Percentiles rank a stretch among this genome's conserved stretches.
Evolutionary conservation across 2,113 vertebrate genomes (phyloP).

Genomic region (Tauraco erythrolophus): DNA sequence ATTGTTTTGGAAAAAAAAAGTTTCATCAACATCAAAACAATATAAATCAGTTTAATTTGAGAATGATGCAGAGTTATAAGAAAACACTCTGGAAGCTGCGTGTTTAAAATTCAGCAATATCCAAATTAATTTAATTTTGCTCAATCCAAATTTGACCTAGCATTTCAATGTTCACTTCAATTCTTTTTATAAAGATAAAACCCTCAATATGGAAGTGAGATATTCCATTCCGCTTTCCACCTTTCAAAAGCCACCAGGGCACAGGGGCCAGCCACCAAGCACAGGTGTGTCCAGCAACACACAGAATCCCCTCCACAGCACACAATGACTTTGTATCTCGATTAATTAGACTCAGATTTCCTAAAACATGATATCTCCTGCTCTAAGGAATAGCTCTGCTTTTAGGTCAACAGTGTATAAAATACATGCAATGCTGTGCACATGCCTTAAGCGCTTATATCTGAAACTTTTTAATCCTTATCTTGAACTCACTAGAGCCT

Average conservation of each 20-base stretch:
- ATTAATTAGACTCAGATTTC: neutral
- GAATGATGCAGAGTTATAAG: neutral
- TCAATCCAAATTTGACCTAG: neutral
- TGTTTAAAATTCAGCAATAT: neutral
- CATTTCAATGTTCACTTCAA: neutral
- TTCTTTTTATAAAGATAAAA: neutral
- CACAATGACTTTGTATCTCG: accelerated
- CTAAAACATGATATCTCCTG: neutral
- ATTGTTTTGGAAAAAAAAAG: accelerated
- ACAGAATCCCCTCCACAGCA: neutral
- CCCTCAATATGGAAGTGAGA: neutral
- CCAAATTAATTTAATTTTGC: neutral
- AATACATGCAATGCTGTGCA: neutral
- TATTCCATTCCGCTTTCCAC: neutral
- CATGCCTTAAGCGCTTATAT: accelerated
- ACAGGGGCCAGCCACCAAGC: neutral
- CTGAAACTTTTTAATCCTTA: neutral
- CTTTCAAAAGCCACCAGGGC: neutral
- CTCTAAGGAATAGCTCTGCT: neutral
- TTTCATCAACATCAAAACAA: neutral
- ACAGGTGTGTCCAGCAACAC: neutral
- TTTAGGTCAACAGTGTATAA: neutral
- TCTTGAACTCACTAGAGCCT: neutral
- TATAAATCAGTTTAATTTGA: neutral
- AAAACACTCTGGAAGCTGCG: neutral